A percentile compares a stretch with the other conserved stretches of the same genome.
phyloP scores from a whole-genome alignment of 2,888 invertebrate genomes.

The Phlogophora meticulosa region DNA sequence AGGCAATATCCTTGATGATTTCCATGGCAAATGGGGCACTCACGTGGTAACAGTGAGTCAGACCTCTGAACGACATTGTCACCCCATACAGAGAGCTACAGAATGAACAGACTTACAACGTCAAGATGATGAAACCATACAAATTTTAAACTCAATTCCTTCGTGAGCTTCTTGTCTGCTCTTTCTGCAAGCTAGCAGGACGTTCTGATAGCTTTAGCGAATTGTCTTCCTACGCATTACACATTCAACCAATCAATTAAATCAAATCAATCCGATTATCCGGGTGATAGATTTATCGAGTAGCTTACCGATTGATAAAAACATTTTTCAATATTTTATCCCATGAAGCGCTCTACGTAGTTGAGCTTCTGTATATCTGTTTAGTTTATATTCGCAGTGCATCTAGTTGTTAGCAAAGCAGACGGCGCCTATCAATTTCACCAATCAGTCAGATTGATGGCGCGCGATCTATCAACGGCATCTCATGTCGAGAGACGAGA shows the following conservation, averaged over 20 bases:
- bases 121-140: neutral
- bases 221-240: constrained; percentile 13
- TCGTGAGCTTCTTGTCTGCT: neutral
- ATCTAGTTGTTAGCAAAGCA: constrained; percentile 70
- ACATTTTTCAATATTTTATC: neutral
- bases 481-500: constrained; percentile 66
- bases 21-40: constrained; percentile 54
- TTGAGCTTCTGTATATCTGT: constrained; percentile 36
- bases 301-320: constrained; percentile 4
- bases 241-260: constrained; percentile 17
- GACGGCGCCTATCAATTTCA: constrained; percentile 88
- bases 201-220: neutral
- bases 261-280: constrained; percentile 16
- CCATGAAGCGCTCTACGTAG: neutral
- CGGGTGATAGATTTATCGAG: constrained; percentile 30
- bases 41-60: constrained; percentile 63
- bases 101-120: constrained; percentile 16
- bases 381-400: constrained; percentile 48
- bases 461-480: constrained; percentile 76
- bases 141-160: neutral
- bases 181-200: neutral
- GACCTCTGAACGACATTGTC: constrained; percentile 28
- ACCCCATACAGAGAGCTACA: constrained; percentile 19
- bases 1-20: constrained; percentile 62
- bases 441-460: constrained; percentile 84